A percentile compares a stretch with the other conserved stretches of the same genome.
These are phyloP conservation scores for Pammene aurita DNA, from an alignment of 2,888 invertebrate species.

Conservation along the genomic window DNA sequence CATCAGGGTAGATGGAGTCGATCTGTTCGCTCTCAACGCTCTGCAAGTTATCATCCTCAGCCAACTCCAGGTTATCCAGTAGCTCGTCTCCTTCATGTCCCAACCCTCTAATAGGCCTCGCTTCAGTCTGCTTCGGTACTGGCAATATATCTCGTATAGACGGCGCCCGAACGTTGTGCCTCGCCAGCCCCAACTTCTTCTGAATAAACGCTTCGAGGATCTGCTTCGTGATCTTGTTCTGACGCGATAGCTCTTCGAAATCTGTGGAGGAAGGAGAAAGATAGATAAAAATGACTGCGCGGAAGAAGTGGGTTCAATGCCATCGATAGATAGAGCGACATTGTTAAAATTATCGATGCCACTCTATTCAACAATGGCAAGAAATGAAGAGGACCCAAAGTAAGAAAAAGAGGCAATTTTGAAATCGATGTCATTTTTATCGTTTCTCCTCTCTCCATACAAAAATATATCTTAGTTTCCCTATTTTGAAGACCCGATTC, in stretches of 20 bases:
- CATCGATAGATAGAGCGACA: slow-evolving; percentile 15
- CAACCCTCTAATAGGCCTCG: slow-evolving; percentile 52
- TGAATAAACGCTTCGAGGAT: slow-evolving; percentile 89
- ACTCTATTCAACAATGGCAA: slow-evolving; percentile 15
- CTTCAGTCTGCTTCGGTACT: slow-evolving; percentile 63
- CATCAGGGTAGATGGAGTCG: slow-evolving; percentile 84
- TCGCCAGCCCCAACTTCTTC: slow-evolving; percentile 85
- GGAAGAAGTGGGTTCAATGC: slow-evolving; percentile 43
- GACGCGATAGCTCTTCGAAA: slow-evolving; percentile 86
- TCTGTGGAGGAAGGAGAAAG: slow-evolving; percentile 78
- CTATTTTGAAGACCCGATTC: slow-evolving; percentile 1
- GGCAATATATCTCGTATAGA: slow-evolving; percentile 87
- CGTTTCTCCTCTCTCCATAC: slow-evolving; percentile 68
- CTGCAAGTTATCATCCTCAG: slow-evolving; percentile 83
- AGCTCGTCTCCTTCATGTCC: slow-evolving; percentile 52
- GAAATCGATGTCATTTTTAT: slow-evolving; percentile 78
- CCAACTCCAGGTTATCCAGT: slow-evolving; percentile 57
- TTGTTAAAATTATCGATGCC: not conserved
- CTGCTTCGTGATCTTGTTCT: slow-evolving; percentile 90
- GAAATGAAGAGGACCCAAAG: slow-evolving; percentile 43
- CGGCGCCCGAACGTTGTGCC: slow-evolving; percentile 76
- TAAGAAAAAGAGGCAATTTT: slow-evolving; percentile 47
- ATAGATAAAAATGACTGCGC: slow-evolving; percentile 81
- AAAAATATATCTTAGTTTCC: not conserved
- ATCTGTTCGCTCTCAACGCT: slow-evolving; percentile 89